These are phyloP conservation scores for Dermolepida albohirtum DNA, from an alignment of 2,888 invertebrate species.

Conservation along the genomic window DNA sequence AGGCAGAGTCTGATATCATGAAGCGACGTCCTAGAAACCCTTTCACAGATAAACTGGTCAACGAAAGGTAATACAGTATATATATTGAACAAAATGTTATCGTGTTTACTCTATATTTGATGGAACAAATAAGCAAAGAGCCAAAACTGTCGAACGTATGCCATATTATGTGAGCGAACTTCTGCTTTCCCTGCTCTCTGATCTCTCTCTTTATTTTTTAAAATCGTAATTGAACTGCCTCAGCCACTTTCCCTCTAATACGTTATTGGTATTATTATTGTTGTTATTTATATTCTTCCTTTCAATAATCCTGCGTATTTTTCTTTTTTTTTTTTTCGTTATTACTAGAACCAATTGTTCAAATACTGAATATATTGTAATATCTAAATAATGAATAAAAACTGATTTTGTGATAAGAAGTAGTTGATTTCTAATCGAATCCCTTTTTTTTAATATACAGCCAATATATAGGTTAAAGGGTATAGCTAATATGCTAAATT, in stretches of 20 bases:
- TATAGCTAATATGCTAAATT: too few species aligned
- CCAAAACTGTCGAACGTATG: slow-evolving; percentile 45
- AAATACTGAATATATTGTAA: too few species aligned
- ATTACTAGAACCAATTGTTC: too few species aligned
- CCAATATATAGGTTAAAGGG: too few species aligned
- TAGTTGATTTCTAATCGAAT: too few species aligned
- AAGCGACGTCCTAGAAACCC: slow-evolving; percentile 98
- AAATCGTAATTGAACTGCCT: slow-evolving; percentile 24
- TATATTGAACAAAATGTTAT: slow-evolving; percentile 52
- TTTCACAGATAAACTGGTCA: slow-evolving; percentile 97
- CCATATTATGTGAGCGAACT: slow-evolving; percentile 51
- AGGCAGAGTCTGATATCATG: slow-evolving; percentile 99
- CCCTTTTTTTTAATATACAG: too few species aligned
- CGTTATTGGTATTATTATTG: too few species aligned
- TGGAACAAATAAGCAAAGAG: slow-evolving; percentile 46
- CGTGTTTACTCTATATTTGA: slow-evolving; percentile 59
- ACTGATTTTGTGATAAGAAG: too few species aligned
- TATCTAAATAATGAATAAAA: too few species aligned
- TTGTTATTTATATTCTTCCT: too few species aligned
- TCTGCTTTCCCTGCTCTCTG: slow-evolving; percentile 59
- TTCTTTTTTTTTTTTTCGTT: too few species aligned
- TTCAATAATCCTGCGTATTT: too few species aligned
- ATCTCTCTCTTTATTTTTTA: slow-evolving; percentile 49
- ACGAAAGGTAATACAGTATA: slow-evolving; percentile 84
- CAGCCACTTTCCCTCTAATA: slow-evolving; percentile 45